Conservation (phyloP, 2,888 invertebrate genomes). For the Harpalus rubripes region DNA sequence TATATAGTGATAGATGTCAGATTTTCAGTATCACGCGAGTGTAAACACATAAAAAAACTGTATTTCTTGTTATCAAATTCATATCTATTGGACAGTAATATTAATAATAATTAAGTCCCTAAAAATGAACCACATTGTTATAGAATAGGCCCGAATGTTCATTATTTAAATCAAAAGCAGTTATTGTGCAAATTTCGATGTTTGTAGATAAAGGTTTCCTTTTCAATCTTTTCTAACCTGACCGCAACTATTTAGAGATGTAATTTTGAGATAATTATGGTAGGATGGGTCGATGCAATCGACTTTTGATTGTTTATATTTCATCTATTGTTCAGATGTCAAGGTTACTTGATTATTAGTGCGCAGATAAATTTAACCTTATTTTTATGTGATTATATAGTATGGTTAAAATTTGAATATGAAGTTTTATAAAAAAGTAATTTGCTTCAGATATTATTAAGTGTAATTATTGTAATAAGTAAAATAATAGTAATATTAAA, state of each 20-base stretch:
- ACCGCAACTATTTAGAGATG: slow-evolving; percentile 20
- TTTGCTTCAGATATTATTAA: neutral
- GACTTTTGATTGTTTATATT: slow-evolving; percentile 47
- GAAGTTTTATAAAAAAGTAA: slow-evolving; percentile 1
- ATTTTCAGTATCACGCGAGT: too few relatives aligned
- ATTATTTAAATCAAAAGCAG: slow-evolving; percentile 8
- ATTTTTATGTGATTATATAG: slow-evolving; percentile 13
- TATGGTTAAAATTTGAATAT: neutral
- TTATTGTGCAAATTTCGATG: slow-evolving; percentile 21
- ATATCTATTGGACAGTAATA: too few relatives aligned
- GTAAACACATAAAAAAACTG: too few relatives aligned
- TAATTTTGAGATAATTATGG: slow-evolving; percentile 37
- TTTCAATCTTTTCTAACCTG: slow-evolving; percentile 3
- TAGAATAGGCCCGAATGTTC: too few relatives aligned
- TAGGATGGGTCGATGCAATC: slow-evolving; percentile 45
- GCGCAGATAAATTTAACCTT: slow-evolving; percentile 41
- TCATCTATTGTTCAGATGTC: slow-evolving; percentile 51
- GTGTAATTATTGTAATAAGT: neutral
- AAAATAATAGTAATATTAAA: neutral
- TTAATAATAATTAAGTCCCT: too few relatives aligned
- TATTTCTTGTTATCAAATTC: too few relatives aligned
- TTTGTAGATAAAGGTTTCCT: slow-evolving; percentile 24
- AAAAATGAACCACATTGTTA: too few relatives aligned
- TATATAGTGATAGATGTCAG: too few relatives aligned
- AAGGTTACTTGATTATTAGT: slow-evolving; percentile 53